Conservation (phyloP, 2,113 vertebrate species). For the Lethenteron camtschaticum region DNA sequence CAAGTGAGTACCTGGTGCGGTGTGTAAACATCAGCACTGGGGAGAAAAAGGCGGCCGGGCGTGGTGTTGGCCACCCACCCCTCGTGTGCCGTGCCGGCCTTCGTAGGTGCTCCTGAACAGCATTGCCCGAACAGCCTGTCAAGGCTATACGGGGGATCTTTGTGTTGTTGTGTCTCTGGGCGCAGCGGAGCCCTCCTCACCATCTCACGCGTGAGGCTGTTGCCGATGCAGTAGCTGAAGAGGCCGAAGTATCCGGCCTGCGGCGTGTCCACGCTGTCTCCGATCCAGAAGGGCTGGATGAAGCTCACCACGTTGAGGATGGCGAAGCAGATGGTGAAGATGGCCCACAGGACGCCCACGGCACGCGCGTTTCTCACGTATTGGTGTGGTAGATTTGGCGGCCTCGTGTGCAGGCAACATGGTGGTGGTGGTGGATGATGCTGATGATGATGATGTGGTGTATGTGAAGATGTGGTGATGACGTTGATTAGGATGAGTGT, state of each 20-base stretch:
- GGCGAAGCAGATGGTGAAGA: conserved; percentile 95
- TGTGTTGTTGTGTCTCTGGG: too few species aligned
- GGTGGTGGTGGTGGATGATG: conserved; percentile 4
- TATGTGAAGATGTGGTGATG: background rate
- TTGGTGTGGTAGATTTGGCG: conserved; percentile 82
- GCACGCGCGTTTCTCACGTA: conserved; percentile 67
- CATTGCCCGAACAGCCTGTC: too few species aligned
- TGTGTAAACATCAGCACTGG: too few species aligned
- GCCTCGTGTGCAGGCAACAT: conserved; percentile 89
- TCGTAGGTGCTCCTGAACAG: too few species aligned
- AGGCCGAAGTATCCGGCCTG: conserved; percentile 84
- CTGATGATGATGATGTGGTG: background rate
- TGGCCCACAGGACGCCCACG: conserved; percentile 83
- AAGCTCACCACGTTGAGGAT: conserved; percentile 94
- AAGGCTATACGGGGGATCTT: too few species aligned
- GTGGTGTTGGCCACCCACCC: too few species aligned
- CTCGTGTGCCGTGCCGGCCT: too few species aligned
- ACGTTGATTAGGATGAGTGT: background rate
- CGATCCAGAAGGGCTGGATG: conserved; percentile 94
- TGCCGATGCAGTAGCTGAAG: conserved; percentile 82
- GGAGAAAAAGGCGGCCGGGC: too few species aligned
- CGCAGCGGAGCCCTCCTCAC: background rate
- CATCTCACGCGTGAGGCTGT: conserved; percentile 31
- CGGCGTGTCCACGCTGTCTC: conserved; percentile 77
- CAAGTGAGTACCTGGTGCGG: too few species aligned